Percentiles rank a stretch among this genome's conserved stretches.
phyloP scores from a whole-genome alignment of 2,113 vertebrate genomes.

The Pteronura brasiliensis region DNA sequence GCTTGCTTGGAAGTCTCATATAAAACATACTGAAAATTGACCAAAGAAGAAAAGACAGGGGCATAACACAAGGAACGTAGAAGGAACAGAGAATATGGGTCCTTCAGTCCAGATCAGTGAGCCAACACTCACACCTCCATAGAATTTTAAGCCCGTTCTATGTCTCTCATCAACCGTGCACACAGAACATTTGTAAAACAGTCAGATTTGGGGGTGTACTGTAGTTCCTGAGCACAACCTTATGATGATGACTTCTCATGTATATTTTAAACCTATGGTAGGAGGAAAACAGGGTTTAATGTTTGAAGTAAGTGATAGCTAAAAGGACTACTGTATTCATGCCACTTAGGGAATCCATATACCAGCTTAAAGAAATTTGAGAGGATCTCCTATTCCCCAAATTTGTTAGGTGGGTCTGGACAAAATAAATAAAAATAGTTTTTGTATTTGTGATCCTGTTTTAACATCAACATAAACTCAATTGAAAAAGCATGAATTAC shows the following conservation, averaged over 20 bases:
- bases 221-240: background rate
- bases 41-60: background rate
- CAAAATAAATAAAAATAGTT: background rate
- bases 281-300: background rate
- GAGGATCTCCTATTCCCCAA: background rate
- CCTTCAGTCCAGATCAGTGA: background rate
- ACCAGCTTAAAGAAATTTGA: background rate
- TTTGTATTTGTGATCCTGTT: background rate
- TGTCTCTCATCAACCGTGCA: background rate
- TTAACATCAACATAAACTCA: background rate
- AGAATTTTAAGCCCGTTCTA: rapidly evolving
- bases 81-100: rapidly evolving
- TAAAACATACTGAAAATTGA: background rate
- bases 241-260: background rate
- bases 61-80: rapidly evolving
- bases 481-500: background rate
- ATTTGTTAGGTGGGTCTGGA: background rate
- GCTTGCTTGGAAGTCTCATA: background rate
- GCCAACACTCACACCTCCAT: rapidly evolving
- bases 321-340: background rate
- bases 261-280: background rate
- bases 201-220: rapidly evolving
- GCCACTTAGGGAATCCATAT: background rate
- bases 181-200: background rate
- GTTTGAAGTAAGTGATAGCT: background rate